Percentiles rank a stretch among this genome's conserved stretches.
phyloP scores from a whole-genome alignment of 2,888 invertebrate species.

The Acleris holmiana region DNA sequence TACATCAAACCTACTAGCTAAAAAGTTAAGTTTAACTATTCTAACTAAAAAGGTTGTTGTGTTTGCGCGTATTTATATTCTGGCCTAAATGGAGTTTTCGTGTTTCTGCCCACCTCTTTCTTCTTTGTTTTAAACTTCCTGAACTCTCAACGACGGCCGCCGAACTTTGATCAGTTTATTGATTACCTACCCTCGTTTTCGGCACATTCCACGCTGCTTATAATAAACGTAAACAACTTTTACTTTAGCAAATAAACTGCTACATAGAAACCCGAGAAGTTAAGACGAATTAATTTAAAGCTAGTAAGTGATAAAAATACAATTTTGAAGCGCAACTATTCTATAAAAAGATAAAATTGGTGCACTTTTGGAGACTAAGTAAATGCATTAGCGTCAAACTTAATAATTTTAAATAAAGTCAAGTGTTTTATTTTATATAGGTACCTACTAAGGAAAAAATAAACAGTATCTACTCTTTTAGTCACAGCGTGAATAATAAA shows the following conservation, averaged over 20 bases:
- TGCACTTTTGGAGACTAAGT: no score
- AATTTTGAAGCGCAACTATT: no score
- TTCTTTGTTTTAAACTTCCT: slow-evolving; percentile 14
- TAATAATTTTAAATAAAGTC: no score
- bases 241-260: background rate
- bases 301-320: no score
- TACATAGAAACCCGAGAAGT: background rate
- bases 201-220: background rate
- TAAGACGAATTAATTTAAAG: background rate
- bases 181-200: slow-evolving; percentile 10
- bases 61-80: slow-evolving; percentile 4
- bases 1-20: background rate
- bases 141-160: slow-evolving; percentile 14
- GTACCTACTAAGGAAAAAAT: no score
- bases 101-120: slow-evolving; percentile 21
- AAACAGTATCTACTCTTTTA: no score
- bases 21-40: background rate
- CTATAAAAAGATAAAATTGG: no score
- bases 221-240: slow-evolving; percentile 14
- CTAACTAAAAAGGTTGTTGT: slow-evolving; percentile 6
- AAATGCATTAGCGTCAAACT: no score
- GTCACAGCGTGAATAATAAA: no score
- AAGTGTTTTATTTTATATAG: no score
- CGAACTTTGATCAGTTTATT: slow-evolving; percentile 27
- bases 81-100: slow-evolving; percentile 23